Percentiles rank a stretch among this genome's conserved stretches.
Conservation (phyloP, 2,113 vertebrate species). For the Perognathus longimembris region DNA sequence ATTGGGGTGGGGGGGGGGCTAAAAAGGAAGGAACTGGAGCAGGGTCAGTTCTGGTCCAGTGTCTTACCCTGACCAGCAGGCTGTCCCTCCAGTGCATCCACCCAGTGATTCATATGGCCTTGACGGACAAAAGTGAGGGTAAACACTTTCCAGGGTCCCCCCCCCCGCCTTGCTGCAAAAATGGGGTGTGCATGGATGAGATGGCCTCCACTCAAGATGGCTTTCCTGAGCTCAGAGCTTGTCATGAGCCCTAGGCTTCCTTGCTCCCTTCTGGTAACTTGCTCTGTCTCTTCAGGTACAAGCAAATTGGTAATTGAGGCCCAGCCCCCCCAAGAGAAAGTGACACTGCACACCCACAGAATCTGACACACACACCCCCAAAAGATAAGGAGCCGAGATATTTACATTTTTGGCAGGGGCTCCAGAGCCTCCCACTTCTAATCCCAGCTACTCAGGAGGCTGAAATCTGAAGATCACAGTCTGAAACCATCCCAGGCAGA, state of each 20-base stretch:
- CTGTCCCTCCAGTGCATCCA: neutral
- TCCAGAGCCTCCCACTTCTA: too few relatives aligned
- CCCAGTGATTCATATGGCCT: rapidly evolving
- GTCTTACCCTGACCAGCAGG: too few relatives aligned
- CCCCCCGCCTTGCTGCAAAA: neutral
- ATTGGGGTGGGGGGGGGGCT: too few relatives aligned
- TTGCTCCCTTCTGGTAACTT: neutral
- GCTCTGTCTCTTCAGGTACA: neutral
- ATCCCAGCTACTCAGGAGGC: too few relatives aligned
- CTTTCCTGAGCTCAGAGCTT: neutral
- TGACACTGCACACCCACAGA: too few relatives aligned
- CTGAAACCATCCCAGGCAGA: too few relatives aligned
- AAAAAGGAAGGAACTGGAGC: neutral
- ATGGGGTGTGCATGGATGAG: neutral
- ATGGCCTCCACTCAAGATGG: too few relatives aligned
- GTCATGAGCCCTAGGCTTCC: neutral
- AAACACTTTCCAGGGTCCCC: neutral
- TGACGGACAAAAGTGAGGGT: neutral
- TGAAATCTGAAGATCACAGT: too few relatives aligned
- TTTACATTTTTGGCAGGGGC: neutral
- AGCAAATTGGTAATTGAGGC: neutral
- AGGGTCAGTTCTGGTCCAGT: too few relatives aligned
- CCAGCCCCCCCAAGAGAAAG: neutral
- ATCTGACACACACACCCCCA: neutral
- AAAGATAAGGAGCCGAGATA: neutral